Evolutionary conservation across 2,888 invertebrate genomes (phyloP), one percentile per base, ranked within the genome.

Genomic region (Morpho helenor): DNA sequence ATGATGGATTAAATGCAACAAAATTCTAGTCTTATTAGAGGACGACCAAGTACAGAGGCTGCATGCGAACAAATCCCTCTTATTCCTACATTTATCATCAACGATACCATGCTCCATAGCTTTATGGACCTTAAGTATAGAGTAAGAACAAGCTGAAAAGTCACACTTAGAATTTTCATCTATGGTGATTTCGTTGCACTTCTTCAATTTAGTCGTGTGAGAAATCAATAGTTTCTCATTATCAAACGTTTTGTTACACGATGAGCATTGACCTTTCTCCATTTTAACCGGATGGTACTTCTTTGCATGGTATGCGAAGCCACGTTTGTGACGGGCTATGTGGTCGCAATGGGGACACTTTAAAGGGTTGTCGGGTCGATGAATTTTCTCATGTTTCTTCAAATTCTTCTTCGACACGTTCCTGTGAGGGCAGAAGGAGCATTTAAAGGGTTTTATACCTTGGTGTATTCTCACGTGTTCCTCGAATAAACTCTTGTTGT

Each of bases 1-100:
- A 57, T 88, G 88, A 10, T 88, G 88, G 1, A 88, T 82, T n/a
- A 87, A 58, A 68, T 88, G 88, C 43, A 88, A 51, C 4, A 87
- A 59, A 0, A 85, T 78, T 44, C 75, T 73, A 0, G 77, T 70
- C 2, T 72, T 73, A 0, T 63, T 67, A 2, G 64, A 74, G 0
- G 79, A 79, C 0, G 64, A 62, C 86, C 86, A 88, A 0, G 66
- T 57, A 22, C 88, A 88, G 0, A 76, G 48, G 0, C 63, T 64
- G 31, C 87, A 88, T 0, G 66, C 61, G 16, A 83, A 87, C 9
- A 63, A 43, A 0, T 59, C 63, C 10, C 61, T 67, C 1, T 66
- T 68, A 22, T 59, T 59, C n/a, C 56, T 53, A 7, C 8, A 51
- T n/a, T 56, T 62, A 9, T 57, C 54, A 9, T 39, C 51, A 56